These are phyloP conservation scores for Mesaphorura yosii DNA, from an alignment of 1,140 invertebrate species.

Conservation along the genomic window DNA sequence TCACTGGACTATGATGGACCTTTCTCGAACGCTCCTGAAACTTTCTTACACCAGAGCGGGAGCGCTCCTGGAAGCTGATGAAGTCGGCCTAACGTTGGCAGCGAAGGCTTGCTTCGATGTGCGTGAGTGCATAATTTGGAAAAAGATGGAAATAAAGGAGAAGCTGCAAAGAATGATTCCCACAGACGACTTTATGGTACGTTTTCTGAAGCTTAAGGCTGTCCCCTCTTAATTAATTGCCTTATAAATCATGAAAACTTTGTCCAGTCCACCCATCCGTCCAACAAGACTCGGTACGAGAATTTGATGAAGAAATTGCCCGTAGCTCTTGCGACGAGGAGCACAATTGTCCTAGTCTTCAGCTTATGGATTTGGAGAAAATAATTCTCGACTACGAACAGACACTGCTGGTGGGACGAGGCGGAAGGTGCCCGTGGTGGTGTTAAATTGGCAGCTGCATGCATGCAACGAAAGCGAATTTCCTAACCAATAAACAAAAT, in stretches of 20 bases:
- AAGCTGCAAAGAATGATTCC: slow-evolving; percentile 30
- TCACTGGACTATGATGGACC: slow-evolving; percentile 41
- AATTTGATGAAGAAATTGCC: slow-evolving; percentile 41
- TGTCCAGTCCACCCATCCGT: slow-evolving; percentile 55
- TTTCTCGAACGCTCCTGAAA: slow-evolving; percentile 39
- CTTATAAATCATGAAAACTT: no score
- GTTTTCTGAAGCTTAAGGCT: no score
- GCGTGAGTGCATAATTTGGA: slow-evolving; percentile 50
- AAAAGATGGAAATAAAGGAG: slow-evolving; percentile 39
- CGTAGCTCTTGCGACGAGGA: slow-evolving; percentile 36
- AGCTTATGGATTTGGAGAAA: no score
- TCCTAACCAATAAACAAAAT: no score
- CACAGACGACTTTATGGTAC: slow-evolving; percentile 44
- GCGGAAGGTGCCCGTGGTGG: no score
- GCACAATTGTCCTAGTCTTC: no score
- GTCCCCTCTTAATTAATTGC: no score
- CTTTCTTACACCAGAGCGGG: slow-evolving; percentile 47
- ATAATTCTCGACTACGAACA: no score
- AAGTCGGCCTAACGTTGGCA: no score
- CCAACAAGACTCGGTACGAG: slow-evolving; percentile 41
- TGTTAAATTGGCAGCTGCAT: no score
- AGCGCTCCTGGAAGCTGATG: slow-evolving; percentile 55
- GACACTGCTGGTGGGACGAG: no score
- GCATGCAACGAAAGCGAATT: no score
- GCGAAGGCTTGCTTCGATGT: slow-evolving; percentile 56